A percentile compares a stretch with the other conserved stretches of the same genome.
phyloP scores from a whole-genome alignment of 2,797 vertebrate species.

The Salmo trutta region DNA sequence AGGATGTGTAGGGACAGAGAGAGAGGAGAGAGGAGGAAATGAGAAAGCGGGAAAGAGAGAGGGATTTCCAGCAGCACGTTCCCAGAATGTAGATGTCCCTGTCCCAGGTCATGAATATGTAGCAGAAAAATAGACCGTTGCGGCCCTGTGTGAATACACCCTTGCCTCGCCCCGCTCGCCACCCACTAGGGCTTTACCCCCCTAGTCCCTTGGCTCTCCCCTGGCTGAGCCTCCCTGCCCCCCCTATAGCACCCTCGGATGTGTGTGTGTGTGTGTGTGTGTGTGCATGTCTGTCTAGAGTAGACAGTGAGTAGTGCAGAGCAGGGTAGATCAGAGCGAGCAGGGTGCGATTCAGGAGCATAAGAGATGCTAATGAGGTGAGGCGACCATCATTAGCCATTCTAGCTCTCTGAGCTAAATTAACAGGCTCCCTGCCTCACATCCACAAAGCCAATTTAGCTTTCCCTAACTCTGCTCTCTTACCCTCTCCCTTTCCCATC shows the following conservation, averaged over 20 bases:
- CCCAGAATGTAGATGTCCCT: slow-evolving; percentile 42
- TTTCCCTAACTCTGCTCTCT: slow-evolving; percentile 19
- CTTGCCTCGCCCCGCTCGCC: neutral
- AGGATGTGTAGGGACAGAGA: neutral
- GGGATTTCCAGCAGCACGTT: slow-evolving; percentile 24
- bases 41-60: neutral
- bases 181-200: neutral
- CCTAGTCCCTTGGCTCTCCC: neutral
- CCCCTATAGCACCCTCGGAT: neutral
- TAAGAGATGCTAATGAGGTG: neutral
- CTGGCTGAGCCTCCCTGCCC: neutral
- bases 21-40: neutral
- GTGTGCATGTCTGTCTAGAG: neutral
- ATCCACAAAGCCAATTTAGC: neutral
- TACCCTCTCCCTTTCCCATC: neutral
- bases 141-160: slow-evolving; percentile 19
- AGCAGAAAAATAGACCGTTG: slow-evolving; percentile 21
- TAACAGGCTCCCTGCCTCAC: neutral
- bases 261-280: neutral
- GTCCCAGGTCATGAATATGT: slow-evolving; percentile 28
- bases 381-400: neutral
- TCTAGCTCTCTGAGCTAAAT: neutral
- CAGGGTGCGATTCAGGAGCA: neutral
- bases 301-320: neutral
- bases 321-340: neutral